These are phyloP conservation scores for Macaca fascicularis DNA, from an alignment of 2,113 vertebrate genomes.

Conservation along the genomic window DNA sequence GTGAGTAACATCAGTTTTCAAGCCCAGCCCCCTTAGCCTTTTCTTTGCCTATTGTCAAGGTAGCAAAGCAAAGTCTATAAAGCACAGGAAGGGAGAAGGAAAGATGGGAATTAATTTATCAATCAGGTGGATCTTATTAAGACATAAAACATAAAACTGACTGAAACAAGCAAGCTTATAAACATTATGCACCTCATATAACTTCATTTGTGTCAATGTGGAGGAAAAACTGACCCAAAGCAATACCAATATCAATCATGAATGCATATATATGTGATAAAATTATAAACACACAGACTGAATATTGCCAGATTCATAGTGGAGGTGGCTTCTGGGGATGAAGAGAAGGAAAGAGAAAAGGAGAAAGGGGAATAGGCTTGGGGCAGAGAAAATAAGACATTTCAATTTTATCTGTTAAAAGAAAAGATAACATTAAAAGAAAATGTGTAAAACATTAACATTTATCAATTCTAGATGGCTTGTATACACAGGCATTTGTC, in stretches of 20 bases:
- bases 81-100: not conserved
- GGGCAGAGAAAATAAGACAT: not conserved
- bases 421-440: not conserved
- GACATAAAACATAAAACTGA: not conserved
- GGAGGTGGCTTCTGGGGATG: not conserved
- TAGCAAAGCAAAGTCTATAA: not conserved
- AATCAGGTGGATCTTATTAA: not conserved
- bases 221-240: not conserved
- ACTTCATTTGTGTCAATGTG: not conserved
- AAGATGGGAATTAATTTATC: not conserved
- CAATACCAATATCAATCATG: not conserved
- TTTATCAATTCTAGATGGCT: not conserved
- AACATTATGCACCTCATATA: not conserved
- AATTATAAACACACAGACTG: not conserved
- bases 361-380: not conserved
- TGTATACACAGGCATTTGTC: not conserved
- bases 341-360: not conserved
- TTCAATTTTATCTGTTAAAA: not conserved
- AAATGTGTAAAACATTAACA: not conserved
- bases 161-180: not conserved
- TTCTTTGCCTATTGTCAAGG: not conserved
- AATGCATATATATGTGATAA: not conserved
- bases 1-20: not conserved
- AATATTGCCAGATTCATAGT: not conserved
- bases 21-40: not conserved